Conservation (phyloP, 1,140 invertebrate genomes). For the Nylanderia fulva region DNA sequence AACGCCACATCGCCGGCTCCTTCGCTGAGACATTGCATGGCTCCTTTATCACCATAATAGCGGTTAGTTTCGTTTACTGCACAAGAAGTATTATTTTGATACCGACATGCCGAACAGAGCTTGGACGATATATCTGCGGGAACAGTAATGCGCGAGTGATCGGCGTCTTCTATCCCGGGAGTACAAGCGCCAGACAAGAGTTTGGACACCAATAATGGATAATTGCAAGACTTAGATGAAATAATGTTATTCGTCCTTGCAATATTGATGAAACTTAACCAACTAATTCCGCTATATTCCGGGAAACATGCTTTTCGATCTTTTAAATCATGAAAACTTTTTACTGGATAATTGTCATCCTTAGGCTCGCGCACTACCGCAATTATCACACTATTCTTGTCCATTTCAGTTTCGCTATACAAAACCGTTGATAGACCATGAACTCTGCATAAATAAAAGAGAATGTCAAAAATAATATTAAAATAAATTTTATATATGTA, state of each 20-base stretch:
- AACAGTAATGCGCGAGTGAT: constrained; percentile 57
- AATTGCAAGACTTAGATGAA: constrained; percentile 85
- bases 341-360: constrained; percentile 80
- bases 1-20: constrained; percentile 88
- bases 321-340: constrained; percentile 87
- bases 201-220: constrained; percentile 85
- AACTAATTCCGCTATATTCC: constrained; percentile 88
- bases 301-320: constrained; percentile 89
- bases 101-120: constrained; percentile 74
- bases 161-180: constrained; percentile 86
- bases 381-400: constrained; percentile 84
- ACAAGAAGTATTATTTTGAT: constrained; percentile 74
- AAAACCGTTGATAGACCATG: constrained; percentile 87
- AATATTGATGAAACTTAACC: constrained; percentile 87
- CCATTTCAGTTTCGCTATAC: constrained; percentile 85
- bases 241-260: constrained; percentile 84
- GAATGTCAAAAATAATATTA: background rate
- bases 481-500: background rate
- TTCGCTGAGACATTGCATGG: constrained; percentile 86
- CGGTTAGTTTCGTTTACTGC: constrained; percentile 83
- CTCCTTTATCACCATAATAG: constrained; percentile 89
- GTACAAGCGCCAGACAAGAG: constrained; percentile 87
- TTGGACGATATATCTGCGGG: constrained; percentile 35
- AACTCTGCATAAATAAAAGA: constrained; percentile 81
- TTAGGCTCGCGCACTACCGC: constrained; percentile 86